Base-by-base conservation (phyloP, 2,113 vertebrate species). In the Apteryx owenii region DNA sequence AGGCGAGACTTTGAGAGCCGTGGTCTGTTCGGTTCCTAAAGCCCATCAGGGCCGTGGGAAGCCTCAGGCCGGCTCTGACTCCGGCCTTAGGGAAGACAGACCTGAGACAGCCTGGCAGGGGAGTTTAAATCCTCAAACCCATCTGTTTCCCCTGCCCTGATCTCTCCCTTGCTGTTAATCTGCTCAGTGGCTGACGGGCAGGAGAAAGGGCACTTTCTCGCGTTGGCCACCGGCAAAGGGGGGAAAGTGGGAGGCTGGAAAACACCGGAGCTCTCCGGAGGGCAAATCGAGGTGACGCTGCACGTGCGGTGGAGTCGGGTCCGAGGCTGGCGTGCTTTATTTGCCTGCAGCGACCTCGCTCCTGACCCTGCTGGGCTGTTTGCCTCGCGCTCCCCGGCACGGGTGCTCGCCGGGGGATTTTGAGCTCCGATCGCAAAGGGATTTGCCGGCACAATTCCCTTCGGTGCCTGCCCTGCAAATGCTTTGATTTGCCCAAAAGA, bases 141-240 rank as follows among this genome's bases (percentile, higher is more conserved):
- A 0, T 38, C n/a, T 5, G 18, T 33, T 31, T 1, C 3, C 51
- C 31, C 12, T 0, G 6, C 12, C 10, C 12, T 33, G 15, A 23
- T 46, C 29, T 17, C 65, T 42, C 8, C 3, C 5, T 40, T 2
- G 3, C 26, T 4, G 22, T 58, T 54, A 64, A 81, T 78, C 85
- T 2, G 16, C 0, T 29, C 31, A 44, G 16, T 44, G 6, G 26
- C 38, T 42, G 19, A 29, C 2, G 4, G 36, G 54, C 42, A 38
- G 53, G 10, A 18, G 60, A 65, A 40, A 17, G 29, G 38, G 28
- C 15, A 3, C 31, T 79, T 85, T 51, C 56, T 42, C 1, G 6
- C 7, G 31, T 18, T 31, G 60, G 3, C 3, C 29, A 33, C 31
- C 8, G 44, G 31, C 31, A 21, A 13, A 31, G 31, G 66, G 73